Evolutionary conservation across 1,140 invertebrate genomes (phyloP), one percentile per base, ranked within the genome.

Genomic region (Drosophila orena): DNA sequence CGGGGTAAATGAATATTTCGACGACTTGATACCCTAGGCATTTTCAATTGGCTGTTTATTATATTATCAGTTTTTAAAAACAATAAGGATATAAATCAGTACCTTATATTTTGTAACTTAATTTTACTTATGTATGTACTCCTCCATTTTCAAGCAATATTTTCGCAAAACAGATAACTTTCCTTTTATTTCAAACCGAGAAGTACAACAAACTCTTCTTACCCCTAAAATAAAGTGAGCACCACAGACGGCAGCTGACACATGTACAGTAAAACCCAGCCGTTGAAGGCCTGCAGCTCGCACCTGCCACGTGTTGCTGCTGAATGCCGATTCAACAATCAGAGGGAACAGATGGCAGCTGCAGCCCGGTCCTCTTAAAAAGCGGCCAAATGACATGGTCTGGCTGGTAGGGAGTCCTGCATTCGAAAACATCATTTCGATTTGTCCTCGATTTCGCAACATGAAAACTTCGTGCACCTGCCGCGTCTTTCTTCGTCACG

Each of bases 381-480:
- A 64, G 56, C 58, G 55, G 81, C 60, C 77, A 86, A 85, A 85
- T 85, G 81, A 86, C 81, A 85, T 70, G 78, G 52, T 59, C 46
- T 80, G 52, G 61, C 60, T 46, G 20, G 43, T 11, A 54, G 55
- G 61, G 49, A 74, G 72, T 81, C 77, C 79, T 85, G 68, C 70
- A 84, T 60, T 84, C 79, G 54, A 74, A 72, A 75, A 72, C 75
- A 60, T 71, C 77, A 78, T 66, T 60, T 81, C 77, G 68, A 77
- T 81, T 86, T 64, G 68, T 70, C 58, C 65, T 65, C 77, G 61
- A 79, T 74, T 74, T 65, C 37, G 61, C 68, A 78, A 64, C 68
- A 85, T 56, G 60, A 74, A 84, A 75, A 81, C 70, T 78, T 86
- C 78, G 83, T 74, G 78, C 83, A 85, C 81, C 81, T 85, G 81